Percentiles rank a stretch among this genome's conserved stretches.
Conservation (phyloP, 2,797 vertebrate genomes). For the Alosa sapidissima region DNA sequence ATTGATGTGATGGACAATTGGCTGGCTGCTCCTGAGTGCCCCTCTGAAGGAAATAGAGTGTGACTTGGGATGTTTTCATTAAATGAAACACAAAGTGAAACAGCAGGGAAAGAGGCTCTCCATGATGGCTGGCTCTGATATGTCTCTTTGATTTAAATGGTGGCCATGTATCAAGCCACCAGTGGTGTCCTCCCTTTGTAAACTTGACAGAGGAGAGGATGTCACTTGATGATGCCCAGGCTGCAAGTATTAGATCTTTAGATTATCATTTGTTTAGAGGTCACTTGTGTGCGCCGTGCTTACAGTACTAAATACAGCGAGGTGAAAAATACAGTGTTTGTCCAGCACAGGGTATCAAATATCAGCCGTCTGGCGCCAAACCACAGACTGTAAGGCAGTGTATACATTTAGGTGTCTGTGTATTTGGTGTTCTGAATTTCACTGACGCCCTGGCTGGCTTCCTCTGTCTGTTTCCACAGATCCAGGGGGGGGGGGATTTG, state of each 20-base stretch:
- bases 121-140: constrained; percentile 53
- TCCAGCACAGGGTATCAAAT: neutral
- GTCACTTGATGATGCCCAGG: constrained; percentile 15
- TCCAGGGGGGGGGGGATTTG: neutral
- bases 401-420: neutral
- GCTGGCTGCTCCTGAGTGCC: constrained; percentile 54
- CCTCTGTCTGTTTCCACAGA: neutral
- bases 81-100: constrained; percentile 49
- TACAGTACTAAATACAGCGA: neutral
- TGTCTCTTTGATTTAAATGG: constrained; percentile 58
- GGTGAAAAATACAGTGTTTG: neutral
- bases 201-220: constrained; percentile 49
- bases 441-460: neutral
- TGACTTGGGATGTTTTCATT: constrained; percentile 56
- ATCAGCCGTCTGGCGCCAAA: neutral
- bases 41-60: constrained; percentile 50
- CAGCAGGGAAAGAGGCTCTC: constrained; percentile 50
- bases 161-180: constrained; percentile 50
- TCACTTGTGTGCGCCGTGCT: neutral
- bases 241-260: constrained; percentile 49
- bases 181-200: constrained; percentile 48
- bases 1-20: constrained; percentile 74
- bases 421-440: neutral
- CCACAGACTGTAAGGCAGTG: neutral
- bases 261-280: constrained; percentile 43